These are phyloP conservation scores for Pangasius macronema DNA, from an alignment of 2,797 vertebrate species.

Conservation along the genomic window DNA sequence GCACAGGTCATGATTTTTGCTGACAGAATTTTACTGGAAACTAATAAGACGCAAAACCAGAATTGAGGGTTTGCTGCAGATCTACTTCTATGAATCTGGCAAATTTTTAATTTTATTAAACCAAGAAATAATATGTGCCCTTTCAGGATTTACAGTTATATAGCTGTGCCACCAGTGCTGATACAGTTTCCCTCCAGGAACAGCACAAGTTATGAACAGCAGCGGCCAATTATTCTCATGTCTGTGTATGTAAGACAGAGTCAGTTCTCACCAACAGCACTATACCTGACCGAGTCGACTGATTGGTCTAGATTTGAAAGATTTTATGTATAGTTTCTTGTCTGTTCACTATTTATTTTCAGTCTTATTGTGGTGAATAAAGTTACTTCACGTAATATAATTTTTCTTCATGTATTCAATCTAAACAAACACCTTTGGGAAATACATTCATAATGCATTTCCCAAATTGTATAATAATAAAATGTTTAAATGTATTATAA, in stretches of 20 bases:
- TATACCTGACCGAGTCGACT: not conserved
- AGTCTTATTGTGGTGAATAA: not conserved
- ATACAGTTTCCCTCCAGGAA: conserved; percentile 47
- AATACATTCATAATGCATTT: not conserved
- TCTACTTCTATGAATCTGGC: no score
- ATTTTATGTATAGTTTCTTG: not conserved
- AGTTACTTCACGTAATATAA: not conserved
- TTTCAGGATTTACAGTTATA: conserved; percentile 27
- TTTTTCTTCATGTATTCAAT: not conserved
- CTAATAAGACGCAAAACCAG: not conserved
- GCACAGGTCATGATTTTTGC: not conserved
- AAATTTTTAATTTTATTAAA: not conserved
- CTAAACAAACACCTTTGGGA: not conserved
- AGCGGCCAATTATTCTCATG: not conserved
- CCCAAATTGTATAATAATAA: not conserved
- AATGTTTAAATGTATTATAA: not conserved
- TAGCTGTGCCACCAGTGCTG: conserved; percentile 48
- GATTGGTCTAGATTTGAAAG: not conserved
- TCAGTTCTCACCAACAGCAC: not conserved
- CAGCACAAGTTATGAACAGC: conserved; percentile 37
- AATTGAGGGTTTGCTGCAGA: not conserved
- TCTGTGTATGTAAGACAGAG: not conserved
- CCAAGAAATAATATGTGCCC: not conserved
- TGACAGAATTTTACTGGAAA: not conserved
- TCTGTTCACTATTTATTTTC: not conserved